Percentiles rank a stretch among this genome's conserved stretches.
phyloP scores from a whole-genome alignment of 37 sponge, comb jelly and placozoan genomes.

The Lycopodina hypogea region DNA sequence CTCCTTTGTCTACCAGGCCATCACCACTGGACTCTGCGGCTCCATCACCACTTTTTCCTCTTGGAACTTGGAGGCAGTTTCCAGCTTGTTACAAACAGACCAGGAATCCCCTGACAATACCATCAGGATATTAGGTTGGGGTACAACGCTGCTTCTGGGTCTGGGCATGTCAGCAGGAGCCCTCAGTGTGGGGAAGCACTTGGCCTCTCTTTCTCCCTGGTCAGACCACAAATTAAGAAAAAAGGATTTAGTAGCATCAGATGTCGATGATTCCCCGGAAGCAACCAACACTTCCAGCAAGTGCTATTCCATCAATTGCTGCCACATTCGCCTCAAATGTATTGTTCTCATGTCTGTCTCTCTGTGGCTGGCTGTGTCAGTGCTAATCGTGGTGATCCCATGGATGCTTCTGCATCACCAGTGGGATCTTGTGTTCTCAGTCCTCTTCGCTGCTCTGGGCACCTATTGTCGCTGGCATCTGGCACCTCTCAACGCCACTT shows the following conservation, averaged over 20 bases:
- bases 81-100: constrained; percentile 23
- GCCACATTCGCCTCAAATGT: neutral
- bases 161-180: constrained; percentile 46
- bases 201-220: constrained; percentile 37
- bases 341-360: neutral
- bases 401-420: neutral
- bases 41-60: constrained; percentile 71
- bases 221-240: neutral
- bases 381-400: constrained; percentile 1
- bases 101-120: constrained; percentile 20
- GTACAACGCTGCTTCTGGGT: constrained; percentile 49
- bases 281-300: neutral
- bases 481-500: constrained; percentile 24
- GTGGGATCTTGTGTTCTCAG: constrained; percentile 33
- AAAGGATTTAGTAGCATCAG: neutral
- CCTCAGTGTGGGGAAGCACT: constrained; percentile 34
- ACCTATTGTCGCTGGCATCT: constrained; percentile 58
- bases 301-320: neutral
- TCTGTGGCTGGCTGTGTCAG: constrained; percentile 22
- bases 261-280: neutral
- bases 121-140: constrained; percentile 23
- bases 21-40: constrained; percentile 67
- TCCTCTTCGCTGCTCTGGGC: constrained; percentile 31
- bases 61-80: constrained; percentile 56
- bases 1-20: constrained; percentile 26